Conservation (phyloP, 2,888 invertebrate genomes). For the Hyppa rectilinea region DNA sequence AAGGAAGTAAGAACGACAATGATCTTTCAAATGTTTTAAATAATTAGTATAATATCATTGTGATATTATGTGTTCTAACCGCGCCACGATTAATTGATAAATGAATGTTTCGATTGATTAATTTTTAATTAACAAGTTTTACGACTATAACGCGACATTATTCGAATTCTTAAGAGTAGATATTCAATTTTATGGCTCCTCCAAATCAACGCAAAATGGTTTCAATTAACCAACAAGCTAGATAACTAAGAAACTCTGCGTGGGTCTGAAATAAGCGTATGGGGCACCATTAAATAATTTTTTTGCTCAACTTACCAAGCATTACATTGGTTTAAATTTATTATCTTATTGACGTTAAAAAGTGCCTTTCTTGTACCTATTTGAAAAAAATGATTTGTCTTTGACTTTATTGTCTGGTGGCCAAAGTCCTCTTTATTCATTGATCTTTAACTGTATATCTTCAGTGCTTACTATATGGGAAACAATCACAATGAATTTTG, state of each 20-base stretch:
- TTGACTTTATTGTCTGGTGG: no score
- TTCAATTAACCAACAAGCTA: constrained; percentile 68
- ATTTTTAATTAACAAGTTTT: constrained; percentile 27
- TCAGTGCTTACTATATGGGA: neutral
- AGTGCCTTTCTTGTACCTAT: no score
- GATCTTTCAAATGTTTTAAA: no score
- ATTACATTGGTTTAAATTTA: neutral
- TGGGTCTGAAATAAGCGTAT: constrained; percentile 45
- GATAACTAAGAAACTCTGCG: constrained; percentile 59
- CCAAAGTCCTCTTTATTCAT: neutral
- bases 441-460: neutral
- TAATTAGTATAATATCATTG: no score
- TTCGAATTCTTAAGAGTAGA: constrained; percentile 57
- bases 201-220: constrained; percentile 60
- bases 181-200: constrained; percentile 55
- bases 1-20: neutral
- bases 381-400: no score
- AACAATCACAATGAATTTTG: no score
- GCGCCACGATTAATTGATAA: neutral
- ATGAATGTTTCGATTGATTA: constrained; percentile 11
- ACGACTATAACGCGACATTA: constrained; percentile 11
- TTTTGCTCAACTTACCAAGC: neutral
- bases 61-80: no score
- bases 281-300: no score
- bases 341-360: no score